These are phyloP conservation scores for Speoplatyrhinus poulsoni DNA, from an alignment of 2,113 vertebrate genomes.

Conservation along the genomic window DNA sequence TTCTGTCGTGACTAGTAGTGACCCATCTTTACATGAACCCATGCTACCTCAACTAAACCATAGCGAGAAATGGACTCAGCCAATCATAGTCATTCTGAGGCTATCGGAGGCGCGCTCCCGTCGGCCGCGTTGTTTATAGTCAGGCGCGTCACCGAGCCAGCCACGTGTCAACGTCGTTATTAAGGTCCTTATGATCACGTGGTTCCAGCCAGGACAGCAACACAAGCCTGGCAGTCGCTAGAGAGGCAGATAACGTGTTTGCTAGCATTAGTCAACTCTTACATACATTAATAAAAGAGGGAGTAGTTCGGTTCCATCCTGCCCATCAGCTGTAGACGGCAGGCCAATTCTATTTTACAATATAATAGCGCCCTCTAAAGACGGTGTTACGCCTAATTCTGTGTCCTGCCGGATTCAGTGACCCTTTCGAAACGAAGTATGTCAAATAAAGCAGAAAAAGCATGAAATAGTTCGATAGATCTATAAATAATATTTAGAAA, in stretches of 20 bases:
- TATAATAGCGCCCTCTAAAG: background rate
- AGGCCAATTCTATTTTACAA: background rate
- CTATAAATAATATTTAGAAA: too few species aligned
- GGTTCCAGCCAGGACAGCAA: constrained; percentile 58
- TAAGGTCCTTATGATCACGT: constrained; percentile 61
- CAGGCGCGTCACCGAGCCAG: constrained; percentile 56
- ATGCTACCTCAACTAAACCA: constrained; percentile 34
- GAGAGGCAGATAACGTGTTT: background rate
- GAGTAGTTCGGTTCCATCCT: background rate
- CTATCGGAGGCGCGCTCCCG: constrained; percentile 41
- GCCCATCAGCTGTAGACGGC: background rate
- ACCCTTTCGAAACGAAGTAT: too few species aligned
- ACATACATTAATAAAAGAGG: too few species aligned
- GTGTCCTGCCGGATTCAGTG: too few species aligned
- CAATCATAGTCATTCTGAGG: constrained; percentile 43
- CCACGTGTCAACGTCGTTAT: constrained; percentile 48
- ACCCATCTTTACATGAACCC: background rate
- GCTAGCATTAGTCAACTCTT: background rate
- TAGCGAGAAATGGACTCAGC: constrained; percentile 28
- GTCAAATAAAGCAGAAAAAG: too few species aligned
- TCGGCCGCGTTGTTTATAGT: constrained; percentile 57
- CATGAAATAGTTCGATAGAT: too few species aligned
- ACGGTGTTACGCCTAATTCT: too few species aligned
- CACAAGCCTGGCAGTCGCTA: background rate
- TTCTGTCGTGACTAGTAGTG: constrained; percentile 66